Evolutionary conservation across 2,797 vertebrate genomes (phyloP).

Genomic region (Fratercula arctica): DNA sequence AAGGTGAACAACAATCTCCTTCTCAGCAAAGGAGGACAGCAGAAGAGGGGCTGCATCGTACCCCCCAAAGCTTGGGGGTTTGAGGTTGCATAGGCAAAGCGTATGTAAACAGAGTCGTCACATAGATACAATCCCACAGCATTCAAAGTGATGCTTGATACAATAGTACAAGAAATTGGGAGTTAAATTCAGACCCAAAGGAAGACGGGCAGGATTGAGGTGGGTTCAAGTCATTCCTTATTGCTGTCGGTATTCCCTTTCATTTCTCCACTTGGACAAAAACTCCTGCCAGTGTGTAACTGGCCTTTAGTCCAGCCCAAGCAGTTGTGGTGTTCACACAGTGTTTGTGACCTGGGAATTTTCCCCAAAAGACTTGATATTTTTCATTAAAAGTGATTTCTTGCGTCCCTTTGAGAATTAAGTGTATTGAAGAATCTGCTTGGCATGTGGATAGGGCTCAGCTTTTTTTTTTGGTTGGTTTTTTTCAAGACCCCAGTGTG

Average conservation of each 20-base stretch:
- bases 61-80: background rate
- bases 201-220: background rate
- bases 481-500: background rate
- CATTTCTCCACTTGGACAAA: background rate
- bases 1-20: background rate
- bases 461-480: background rate
- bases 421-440: background rate
- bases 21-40: background rate
- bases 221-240: accelerated
- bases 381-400: background rate
- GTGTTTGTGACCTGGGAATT: background rate
- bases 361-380: background rate
- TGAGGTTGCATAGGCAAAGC: background rate
- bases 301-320: background rate
- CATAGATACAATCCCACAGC: background rate
- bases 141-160: background rate
- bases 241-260: background rate
- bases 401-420: background rate
- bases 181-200: background rate
- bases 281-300: background rate
- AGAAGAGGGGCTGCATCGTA: background rate
- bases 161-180: background rate
- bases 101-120: background rate
- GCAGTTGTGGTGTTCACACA: background rate
- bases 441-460: background rate